Percentiles rank a stretch among this genome's conserved stretches.
Conservation (phyloP, 2,113 vertebrate species). For the Plotosus lineatus region DNA sequence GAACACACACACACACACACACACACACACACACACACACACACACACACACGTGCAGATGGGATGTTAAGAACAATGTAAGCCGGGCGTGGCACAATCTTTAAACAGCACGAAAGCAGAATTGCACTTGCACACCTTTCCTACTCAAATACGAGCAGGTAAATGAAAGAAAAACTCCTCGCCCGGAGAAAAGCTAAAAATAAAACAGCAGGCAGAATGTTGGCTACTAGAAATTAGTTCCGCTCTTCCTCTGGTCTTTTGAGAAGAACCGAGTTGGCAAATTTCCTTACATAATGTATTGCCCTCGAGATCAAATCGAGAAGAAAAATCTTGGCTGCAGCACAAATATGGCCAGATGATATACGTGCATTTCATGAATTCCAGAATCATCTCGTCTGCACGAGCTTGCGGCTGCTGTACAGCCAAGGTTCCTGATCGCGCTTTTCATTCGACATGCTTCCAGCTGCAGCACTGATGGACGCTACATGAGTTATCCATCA, state of each 20-base stretch:
- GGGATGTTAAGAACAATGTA: constrained; percentile 24
- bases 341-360: constrained; percentile 29
- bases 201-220: constrained; percentile 5
- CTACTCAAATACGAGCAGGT: background rate
- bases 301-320: constrained; percentile 29
- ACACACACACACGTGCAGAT: background rate
- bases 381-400: background rate
- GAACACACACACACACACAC: background rate
- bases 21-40: background rate
- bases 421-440: background rate
- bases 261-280: background rate
- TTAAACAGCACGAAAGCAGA: background rate
- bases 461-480: background rate
- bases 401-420: constrained; percentile 6
- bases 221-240: constrained; percentile 5
- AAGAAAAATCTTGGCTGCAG: constrained; percentile 17
- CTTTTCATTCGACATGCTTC: background rate
- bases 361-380: constrained; percentile 29
- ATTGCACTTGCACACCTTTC: background rate
- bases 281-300: constrained; percentile 19
- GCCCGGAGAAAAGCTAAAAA: background rate
- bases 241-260: background rate
- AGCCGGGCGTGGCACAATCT: constrained; percentile 34
- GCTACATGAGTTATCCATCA: background rate
- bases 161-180: constrained; percentile 1